phyloP scores from a whole-genome alignment of 2,888 invertebrate genomes.

The Quadriops clusia region DNA sequence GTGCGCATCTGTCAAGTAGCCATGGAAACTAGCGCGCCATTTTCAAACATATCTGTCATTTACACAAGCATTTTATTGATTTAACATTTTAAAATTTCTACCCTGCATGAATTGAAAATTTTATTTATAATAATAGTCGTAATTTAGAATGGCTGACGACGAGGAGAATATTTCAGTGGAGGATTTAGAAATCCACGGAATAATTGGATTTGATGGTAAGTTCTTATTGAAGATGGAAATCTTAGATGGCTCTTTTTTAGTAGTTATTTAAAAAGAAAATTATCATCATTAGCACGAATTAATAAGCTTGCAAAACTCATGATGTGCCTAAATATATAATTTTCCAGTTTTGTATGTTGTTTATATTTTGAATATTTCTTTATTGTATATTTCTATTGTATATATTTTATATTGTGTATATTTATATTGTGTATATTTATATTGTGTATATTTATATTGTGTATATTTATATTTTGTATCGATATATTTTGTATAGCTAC shows the following conservation, averaged over 20 bases:
- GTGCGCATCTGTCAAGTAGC: constrained; percentile 8
- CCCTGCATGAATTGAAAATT: too few species aligned
- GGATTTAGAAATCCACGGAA: constrained; percentile 53
- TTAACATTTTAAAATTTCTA: too few species aligned
- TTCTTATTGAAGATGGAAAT: constrained; percentile 5
- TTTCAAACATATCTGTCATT: constrained; percentile 15
- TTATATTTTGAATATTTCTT: too few species aligned
- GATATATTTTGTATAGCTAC: constrained; percentile 3
- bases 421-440: too few species aligned
- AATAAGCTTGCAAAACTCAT: too few species aligned
- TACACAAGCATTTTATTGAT: too few species aligned
- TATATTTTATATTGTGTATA: too few species aligned
- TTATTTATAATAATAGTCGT: not conserved
- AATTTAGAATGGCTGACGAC: constrained; percentile 11
- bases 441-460: too few species aligned
- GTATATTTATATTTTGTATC: too few species aligned
- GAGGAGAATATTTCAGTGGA: constrained; percentile 39
- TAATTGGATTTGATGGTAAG: constrained; percentile 74
- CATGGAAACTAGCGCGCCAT: constrained; percentile 12
- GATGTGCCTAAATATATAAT: constrained; percentile 8
- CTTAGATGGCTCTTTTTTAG: constrained; percentile 6
- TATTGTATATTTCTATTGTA: too few species aligned
- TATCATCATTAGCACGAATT: too few species aligned
- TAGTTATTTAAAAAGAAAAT: constrained; percentile 7
- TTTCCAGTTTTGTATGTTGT: not conserved